Evolutionary conservation across 2,888 invertebrate genomes (phyloP).

Genomic region (Julus scanicus): DNA sequence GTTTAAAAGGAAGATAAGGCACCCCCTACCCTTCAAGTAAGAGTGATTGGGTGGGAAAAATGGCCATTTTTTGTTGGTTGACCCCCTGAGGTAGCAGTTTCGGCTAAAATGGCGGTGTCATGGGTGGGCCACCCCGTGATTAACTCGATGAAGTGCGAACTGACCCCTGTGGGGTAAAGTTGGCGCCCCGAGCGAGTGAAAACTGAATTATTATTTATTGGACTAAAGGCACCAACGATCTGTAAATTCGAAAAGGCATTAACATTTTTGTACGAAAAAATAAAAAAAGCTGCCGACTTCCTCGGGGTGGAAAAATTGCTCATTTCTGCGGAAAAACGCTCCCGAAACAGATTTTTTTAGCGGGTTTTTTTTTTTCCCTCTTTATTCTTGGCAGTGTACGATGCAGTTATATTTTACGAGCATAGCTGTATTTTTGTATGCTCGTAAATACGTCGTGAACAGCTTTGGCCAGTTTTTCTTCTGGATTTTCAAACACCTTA

Average conservation of each 20-base stretch:
- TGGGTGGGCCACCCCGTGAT: slow-evolving; percentile 25
- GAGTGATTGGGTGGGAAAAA: slow-evolving; percentile 28
- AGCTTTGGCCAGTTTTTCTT: neutral
- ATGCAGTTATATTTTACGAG: neutral
- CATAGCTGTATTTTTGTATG: neutral
- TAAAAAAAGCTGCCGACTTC: slow-evolving; percentile 3
- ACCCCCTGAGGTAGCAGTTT: slow-evolving; percentile 33
- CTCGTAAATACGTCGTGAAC: neutral
- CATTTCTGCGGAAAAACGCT: slow-evolving; percentile 6
- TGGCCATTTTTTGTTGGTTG: neutral
- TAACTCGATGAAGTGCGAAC: slow-evolving; percentile 38
- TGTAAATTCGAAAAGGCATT: too few species aligned
- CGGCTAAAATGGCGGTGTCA: slow-evolving; percentile 10
- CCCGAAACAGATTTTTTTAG: neutral
- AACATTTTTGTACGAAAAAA: neutral
- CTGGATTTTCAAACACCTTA: neutral
- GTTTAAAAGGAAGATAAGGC: neutral
- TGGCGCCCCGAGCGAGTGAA: neutral
- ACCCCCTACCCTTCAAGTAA: neutral
- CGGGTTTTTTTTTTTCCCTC: neutral
- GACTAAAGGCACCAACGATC: neutral
- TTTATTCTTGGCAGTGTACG: neutral
- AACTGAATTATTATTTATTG: slow-evolving; percentile 13
- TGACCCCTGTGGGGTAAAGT: slow-evolving; percentile 23
- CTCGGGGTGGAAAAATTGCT: slow-evolving; percentile 20